Percentiles rank a stretch among this genome's conserved stretches.
phyloP scores from a whole-genome alignment of 2,797 vertebrate species.

The Rallus crepitans region DNA sequence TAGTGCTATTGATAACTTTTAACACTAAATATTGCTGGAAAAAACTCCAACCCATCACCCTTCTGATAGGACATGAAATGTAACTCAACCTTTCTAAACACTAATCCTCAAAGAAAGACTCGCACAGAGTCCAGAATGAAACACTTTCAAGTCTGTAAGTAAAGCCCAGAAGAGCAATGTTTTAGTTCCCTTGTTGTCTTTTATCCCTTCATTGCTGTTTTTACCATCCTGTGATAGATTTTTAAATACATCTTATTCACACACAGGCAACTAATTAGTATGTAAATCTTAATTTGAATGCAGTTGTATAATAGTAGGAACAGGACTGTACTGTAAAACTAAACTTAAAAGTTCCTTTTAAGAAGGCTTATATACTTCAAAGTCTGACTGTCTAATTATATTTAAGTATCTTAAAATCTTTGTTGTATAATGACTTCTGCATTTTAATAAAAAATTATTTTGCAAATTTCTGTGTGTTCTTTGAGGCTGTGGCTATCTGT shows the following conservation, averaged over 20 bases:
- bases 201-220: conserved; percentile 11
- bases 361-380: background rate
- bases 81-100: background rate
- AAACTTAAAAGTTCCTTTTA: background rate
- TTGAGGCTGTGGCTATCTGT: background rate
- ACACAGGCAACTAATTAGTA: background rate
- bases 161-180: background rate
- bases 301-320: background rate
- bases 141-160: background rate
- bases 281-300: conserved; percentile 24
- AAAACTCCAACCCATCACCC: background rate
- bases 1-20: background rate
- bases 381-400: background rate
- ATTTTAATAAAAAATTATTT: conserved; percentile 1
- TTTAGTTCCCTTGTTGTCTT: background rate
- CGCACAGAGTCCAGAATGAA: background rate
- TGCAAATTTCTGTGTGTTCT: background rate
- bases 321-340: background rate
- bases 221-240: background rate
- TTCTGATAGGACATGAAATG: background rate
- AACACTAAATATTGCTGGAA: background rate
- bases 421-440: background rate
- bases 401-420: background rate
- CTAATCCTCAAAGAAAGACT: conserved; percentile 16
- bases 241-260: conserved; percentile 30